Percentiles rank a stretch among this genome's conserved stretches.
These are phyloP conservation scores for Luscinia megarhynchos DNA, from an alignment of 2,797 vertebrate species.

Conservation along the genomic window DNA sequence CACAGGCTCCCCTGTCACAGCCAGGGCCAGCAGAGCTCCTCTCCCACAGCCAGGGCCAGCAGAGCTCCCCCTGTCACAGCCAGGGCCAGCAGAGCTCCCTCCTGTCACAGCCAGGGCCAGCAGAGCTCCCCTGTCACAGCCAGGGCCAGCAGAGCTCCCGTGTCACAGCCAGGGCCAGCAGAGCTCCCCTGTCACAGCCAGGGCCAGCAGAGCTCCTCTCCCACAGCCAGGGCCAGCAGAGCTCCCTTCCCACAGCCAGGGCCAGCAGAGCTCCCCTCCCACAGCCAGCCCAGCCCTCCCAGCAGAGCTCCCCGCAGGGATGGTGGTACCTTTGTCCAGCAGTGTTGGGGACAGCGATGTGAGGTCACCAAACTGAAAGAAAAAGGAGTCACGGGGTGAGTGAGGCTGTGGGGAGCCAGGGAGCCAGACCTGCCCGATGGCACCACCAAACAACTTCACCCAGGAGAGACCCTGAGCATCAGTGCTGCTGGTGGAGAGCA, in stretches of 20 bases:
- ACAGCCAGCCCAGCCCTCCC: not conserved
- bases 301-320: not conserved
- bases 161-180: no score
- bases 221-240: not conserved
- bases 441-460: not conserved
- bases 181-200: no score
- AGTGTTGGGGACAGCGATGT: slow-evolving; percentile 89
- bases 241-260: not conserved
- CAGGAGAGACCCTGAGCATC: not conserved
- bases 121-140: no score
- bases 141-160: no score
- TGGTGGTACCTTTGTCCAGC: slow-evolving; percentile 89
- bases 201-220: no score
- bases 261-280: not conserved
- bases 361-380: slow-evolving; percentile 91
- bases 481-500: not conserved
- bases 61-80: no score
- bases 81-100: no score
- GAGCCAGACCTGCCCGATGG: not conserved
- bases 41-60: no score
- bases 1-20: no score
- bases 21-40: no score
- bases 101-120: no score
- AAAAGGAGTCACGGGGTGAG: slow-evolving; percentile 2
- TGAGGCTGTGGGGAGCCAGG: not conserved